phyloP scores from a whole-genome alignment of 2,888 invertebrate species.

The Lagria hirta region DNA sequence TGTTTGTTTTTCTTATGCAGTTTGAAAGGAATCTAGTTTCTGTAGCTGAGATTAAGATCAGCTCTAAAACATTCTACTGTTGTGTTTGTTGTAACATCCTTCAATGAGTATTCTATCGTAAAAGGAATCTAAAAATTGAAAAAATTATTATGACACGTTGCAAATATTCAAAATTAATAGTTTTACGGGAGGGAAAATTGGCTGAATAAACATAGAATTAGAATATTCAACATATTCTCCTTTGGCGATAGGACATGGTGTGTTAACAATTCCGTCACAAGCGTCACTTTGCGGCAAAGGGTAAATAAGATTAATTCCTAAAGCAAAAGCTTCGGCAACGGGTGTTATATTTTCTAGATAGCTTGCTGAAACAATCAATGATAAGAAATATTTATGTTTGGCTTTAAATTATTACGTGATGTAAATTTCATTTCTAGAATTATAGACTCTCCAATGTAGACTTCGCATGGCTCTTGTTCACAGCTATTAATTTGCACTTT shows the following conservation, averaged over 20 bases:
- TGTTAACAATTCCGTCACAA: constrained; percentile 33
- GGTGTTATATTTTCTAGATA: constrained; percentile 33
- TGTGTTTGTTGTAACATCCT: no score
- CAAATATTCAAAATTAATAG: no score
- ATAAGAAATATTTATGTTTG: no score
- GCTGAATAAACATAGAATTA: constrained; percentile 24
- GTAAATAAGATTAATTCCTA: constrained; percentile 28
- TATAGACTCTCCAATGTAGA: constrained; percentile 1
- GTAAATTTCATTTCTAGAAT: constrained; percentile 6
- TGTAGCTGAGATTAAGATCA: no score
- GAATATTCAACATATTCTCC: constrained; percentile 30
- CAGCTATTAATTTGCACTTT: constrained; percentile 4
- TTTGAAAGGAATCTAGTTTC: no score
- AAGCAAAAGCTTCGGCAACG: constrained; percentile 20
- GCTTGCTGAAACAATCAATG: constrained; percentile 31
- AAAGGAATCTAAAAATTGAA: no score
- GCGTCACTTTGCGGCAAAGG: constrained; percentile 31
- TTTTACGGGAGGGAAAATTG: constrained; percentile 31
- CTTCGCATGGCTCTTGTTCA: not conserved
- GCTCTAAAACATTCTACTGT: no score
- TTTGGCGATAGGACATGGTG: constrained; percentile 32
- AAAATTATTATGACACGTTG: no score
- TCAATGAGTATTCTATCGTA: no score
- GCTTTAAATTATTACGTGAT: no score
- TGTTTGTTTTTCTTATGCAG: no score